Evolutionary conservation across 2,113 vertebrate species (phyloP), one percentile per base, ranked within the genome.

Genomic region (Abramis brama): DNA sequence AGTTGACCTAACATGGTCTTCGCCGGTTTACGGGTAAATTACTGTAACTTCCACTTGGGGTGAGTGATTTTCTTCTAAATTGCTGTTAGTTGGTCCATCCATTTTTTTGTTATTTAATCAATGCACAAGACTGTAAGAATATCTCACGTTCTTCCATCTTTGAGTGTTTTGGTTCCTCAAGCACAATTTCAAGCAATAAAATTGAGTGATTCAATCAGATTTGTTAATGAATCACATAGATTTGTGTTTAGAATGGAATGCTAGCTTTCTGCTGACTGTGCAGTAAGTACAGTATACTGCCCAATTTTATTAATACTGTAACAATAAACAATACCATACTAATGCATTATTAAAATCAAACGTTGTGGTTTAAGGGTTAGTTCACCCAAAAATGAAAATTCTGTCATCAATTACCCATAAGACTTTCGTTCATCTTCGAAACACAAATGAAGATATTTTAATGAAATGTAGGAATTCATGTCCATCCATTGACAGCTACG

Each of bases 21-120:
- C 8, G 1, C 11, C 11, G 0, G n/a, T 81, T 81, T 27, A 30
- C 1, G 12, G 59, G 62, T 82, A 33, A 30, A 70, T 68, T 68
- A 36, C 62, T n/a, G 2, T 1, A 27, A 10, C 23, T 64, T 80
- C 9, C 1, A 6, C 27, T 70, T 13, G 19, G 19, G 15, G 17
- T 70, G 62, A 68, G 25, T 23, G 79, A 68, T 82, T 30, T 82
- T 70, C 47, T 70, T 23, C 4, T 36, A 27, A 70, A 36, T 68
- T 33, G 19, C 27, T 52, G 27, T 47, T 82, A 82, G 64, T 70
- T 47, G 5, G 62, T 36, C 27, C 19, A 70, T 52, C 23, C 43
- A 1, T 52, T 60, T 23, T 33, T 33, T 13, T 52, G 45, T 52
- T 55, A 10, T 19, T 19, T 76, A 76, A 21, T 68, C 1, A 52